phyloP scores from a whole-genome alignment of 2,888 invertebrate genomes.

The Diabrotica balteata region DNA sequence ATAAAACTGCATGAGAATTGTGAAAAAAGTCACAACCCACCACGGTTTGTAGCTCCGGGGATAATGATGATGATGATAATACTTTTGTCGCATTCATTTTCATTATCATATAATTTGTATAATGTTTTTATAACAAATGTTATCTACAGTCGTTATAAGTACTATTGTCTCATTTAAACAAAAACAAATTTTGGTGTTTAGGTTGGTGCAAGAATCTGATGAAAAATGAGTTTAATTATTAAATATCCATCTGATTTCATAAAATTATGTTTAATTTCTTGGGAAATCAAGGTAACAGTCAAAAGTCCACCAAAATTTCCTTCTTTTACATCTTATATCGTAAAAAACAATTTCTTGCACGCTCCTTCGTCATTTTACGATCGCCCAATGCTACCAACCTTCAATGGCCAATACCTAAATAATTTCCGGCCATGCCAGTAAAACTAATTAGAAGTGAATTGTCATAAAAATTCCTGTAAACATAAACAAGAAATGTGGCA shows the following conservation, averaged over 20 bases:
- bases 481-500: slow-evolving; percentile 39
- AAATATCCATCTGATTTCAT: background rate
- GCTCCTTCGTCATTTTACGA: slow-evolving; percentile 30
- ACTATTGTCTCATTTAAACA: no score
- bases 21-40: no score
- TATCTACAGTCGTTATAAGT: no score
- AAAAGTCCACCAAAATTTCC: slow-evolving; percentile 19
- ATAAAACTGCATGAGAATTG: no score
- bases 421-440: slow-evolving; percentile 33
- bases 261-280: slow-evolving; percentile 19
- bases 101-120: no score
- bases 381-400: slow-evolving; percentile 20
- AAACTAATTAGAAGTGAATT: slow-evolving; percentile 44
- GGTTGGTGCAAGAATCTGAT: no score
- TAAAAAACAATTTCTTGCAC: slow-evolving; percentile 28
- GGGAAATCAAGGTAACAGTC: slow-evolving; percentile 21
- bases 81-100: no score
- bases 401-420: slow-evolving; percentile 32
- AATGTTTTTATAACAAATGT: no score
- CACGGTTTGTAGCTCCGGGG: no score
- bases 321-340: slow-evolving; percentile 17
- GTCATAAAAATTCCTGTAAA: slow-evolving; percentile 42
- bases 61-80: no score
- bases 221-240: no score
- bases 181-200: no score